Conservation (phyloP, 2,888 invertebrate species). For the Drosophila birchii region DNA sequence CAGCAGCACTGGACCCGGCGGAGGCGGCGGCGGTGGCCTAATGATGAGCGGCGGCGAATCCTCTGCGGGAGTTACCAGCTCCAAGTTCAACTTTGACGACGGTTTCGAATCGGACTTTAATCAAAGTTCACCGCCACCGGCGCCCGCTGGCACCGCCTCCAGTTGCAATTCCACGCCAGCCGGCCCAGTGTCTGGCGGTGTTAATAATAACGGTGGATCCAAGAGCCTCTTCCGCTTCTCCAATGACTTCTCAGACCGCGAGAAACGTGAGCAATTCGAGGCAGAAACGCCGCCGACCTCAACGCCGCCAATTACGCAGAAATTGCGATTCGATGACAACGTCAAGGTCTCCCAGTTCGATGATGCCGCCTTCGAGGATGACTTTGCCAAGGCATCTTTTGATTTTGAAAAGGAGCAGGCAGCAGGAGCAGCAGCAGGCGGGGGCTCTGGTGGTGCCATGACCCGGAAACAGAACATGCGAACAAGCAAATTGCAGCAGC, state of each 20-base stretch:
- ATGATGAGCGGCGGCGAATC: slow-evolving; percentile 74
- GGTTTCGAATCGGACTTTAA: slow-evolving; percentile 85
- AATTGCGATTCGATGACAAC: slow-evolving; percentile 89
- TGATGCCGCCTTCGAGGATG: slow-evolving; percentile 86
- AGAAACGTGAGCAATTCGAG: slow-evolving; percentile 69
- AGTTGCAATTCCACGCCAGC: slow-evolving; percentile 82
- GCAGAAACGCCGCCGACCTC: slow-evolving; percentile 63
- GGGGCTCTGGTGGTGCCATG: slow-evolving; percentile 27
- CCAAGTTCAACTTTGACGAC: slow-evolving; percentile 84
- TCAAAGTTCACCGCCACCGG: slow-evolving; percentile 81
- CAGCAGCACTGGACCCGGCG: slow-evolving; percentile 65
- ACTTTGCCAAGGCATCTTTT: slow-evolving; percentile 86
- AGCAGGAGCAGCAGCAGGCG: slow-evolving; percentile 36
- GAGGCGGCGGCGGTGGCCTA: slow-evolving; percentile 30
- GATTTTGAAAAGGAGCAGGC: slow-evolving; percentile 84
- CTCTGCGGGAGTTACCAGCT: slow-evolving; percentile 60
- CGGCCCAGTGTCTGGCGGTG: slow-evolving; percentile 64
- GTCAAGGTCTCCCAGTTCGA: slow-evolving; percentile 86
- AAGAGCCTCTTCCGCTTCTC: slow-evolving; percentile 86
- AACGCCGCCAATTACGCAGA: slow-evolving; percentile 81
- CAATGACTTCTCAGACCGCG: slow-evolving; percentile 87
- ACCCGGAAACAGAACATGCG: slow-evolving; percentile 81
- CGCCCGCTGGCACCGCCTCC: slow-evolving; percentile 78
- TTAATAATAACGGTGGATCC: slow-evolving; percentile 59
- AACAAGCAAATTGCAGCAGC: slow-evolving; percentile 83